Percentiles rank a stretch among this genome's conserved stretches.
Conservation (phyloP, 2,797 vertebrate genomes). For the Gymnodraco acuticeps region DNA sequence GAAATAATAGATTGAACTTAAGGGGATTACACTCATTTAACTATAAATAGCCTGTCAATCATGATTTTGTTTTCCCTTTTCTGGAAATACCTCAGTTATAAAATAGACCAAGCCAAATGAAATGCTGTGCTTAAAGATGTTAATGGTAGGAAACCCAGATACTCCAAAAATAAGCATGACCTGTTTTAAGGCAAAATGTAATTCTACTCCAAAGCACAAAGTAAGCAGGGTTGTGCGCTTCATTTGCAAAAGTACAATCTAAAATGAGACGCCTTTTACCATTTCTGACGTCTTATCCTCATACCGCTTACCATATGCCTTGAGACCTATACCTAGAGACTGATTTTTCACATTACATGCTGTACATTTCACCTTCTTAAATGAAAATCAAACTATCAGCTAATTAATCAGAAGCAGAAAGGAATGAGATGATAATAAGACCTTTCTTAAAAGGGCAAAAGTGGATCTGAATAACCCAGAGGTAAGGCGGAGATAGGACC, state of each 20-base stretch:
- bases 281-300: neutral
- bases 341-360: conserved; percentile 9
- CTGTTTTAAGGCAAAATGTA: conserved; percentile 15
- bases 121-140: conserved; percentile 3
- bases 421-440: conserved; percentile 68
- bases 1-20: conserved; percentile 3
- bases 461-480: conserved; percentile 62
- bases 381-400: conserved; percentile 54
- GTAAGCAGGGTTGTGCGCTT: neutral
- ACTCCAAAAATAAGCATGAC: conserved; percentile 14
- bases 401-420: conserved; percentile 74
- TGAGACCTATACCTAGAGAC: neutral
- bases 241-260: neutral
- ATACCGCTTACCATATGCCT: neutral
- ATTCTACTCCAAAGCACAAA: neutral
- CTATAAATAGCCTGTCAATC: conserved; percentile 7
- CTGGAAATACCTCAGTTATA: neutral
- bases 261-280: neutral
- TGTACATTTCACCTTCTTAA: conserved; percentile 16
- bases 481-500: conserved; percentile 45
- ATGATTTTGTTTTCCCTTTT: conserved; percentile 7
- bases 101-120: neutral
- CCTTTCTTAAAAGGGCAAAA: conserved; percentile 46
- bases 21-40: neutral
- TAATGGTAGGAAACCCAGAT: conserved; percentile 10